These are phyloP conservation scores for Himantopus leucocephalus DNA, from an alignment of 2,113 vertebrate species.

Conservation along the genomic window DNA sequence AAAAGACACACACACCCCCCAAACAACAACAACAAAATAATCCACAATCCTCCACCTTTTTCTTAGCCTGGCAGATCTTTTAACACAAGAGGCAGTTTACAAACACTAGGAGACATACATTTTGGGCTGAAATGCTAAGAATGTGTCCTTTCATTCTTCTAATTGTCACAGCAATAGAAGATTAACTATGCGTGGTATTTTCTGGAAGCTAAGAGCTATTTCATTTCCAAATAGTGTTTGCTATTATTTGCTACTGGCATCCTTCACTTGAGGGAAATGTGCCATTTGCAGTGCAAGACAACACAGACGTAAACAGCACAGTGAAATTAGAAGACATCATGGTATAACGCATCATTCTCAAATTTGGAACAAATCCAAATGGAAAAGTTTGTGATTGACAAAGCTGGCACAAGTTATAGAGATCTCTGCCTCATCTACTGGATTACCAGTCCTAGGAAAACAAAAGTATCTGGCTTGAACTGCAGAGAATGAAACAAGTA, in stretches of 20 bases:
- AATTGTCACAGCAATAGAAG: neutral
- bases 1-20: accelerated
- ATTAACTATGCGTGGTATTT: neutral
- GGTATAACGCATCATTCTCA: neutral
- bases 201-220: neutral
- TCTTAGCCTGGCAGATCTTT: neutral
- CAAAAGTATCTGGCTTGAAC: neutral
- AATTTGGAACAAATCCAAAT: neutral
- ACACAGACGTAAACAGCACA: neutral
- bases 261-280: neutral
- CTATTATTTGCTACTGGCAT: neutral
- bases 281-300: neutral
- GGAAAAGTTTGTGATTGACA: neutral
- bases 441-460: neutral
- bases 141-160: neutral
- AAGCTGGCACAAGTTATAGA: neutral
- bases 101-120: neutral
- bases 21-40: neutral
- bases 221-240: neutral
- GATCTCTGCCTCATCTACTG: neutral
- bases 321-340: neutral
- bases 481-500: neutral
- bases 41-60: neutral
- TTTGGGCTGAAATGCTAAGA: neutral
- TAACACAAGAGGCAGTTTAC: neutral